These are phyloP conservation scores for Porites divaricata DNA, from an alignment of 92 coral and sea anemone species.

Conservation along the genomic window DNA sequence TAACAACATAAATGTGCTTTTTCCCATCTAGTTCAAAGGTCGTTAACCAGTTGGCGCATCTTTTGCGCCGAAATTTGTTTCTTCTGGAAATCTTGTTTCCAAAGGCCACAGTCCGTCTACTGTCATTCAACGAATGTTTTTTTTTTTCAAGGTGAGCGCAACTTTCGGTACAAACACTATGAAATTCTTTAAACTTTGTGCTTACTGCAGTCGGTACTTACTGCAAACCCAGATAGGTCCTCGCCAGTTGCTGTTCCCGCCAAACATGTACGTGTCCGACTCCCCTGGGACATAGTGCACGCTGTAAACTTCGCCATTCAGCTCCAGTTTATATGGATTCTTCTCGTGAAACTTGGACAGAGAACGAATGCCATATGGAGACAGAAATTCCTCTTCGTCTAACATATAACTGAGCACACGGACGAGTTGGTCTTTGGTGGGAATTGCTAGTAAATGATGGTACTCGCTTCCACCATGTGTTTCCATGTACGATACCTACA, in stretches of 20 bases:
- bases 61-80: too few species aligned
- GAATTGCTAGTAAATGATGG: conserved; percentile 92
- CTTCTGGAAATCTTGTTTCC: too few species aligned
- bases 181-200: not conserved
- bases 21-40: too few species aligned
- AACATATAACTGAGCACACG: conserved; percentile 85
- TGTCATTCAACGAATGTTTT: too few species aligned
- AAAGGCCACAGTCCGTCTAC: too few species aligned
- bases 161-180: too few species aligned
- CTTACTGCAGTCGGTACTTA: conserved; percentile 46
- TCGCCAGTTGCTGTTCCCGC: conserved; percentile 98
- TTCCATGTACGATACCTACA: conserved; percentile 87
- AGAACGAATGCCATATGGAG: conserved; percentile 90
- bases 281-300: conserved; percentile 92
- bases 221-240: conserved; percentile 97
- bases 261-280: conserved; percentile 87
- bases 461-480: conserved; percentile 72
- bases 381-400: conserved; percentile 88
- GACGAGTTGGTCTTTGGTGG: conserved; percentile 89
- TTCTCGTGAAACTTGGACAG: conserved; percentile 76
- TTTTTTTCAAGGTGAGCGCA: too few species aligned
- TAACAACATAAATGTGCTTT: too few species aligned
- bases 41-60: too few species aligned
- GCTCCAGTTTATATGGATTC: conserved; percentile 72
- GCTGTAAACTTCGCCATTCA: conserved; percentile 61